These are phyloP conservation scores for Carassius gibelio DNA, from an alignment of 2,113 vertebrate species.

Conservation along the genomic window DNA sequence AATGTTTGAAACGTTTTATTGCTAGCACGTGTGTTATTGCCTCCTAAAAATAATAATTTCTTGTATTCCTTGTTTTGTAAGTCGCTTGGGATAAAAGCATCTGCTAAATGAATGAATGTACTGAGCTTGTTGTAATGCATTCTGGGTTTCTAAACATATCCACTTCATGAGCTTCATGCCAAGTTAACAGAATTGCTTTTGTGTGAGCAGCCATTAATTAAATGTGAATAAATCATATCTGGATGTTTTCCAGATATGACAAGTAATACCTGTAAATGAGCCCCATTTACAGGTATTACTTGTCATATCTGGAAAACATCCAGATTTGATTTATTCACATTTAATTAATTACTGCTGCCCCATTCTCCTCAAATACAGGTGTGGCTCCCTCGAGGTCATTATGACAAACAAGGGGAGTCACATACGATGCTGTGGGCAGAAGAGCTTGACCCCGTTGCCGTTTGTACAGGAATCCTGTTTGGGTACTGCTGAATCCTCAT, in stretches of 20 bases:
- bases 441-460: constrained; percentile 28
- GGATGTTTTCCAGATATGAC: not conserved
- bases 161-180: no score
- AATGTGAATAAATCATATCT: not conserved
- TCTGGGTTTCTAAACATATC: no score
- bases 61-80: no score
- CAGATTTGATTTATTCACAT: not conserved
- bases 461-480: constrained; percentile 43
- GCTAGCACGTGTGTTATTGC: no score
- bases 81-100: no score
- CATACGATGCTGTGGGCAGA: constrained; percentile 13
- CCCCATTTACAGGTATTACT: not conserved
- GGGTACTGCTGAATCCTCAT: constrained; percentile 35
- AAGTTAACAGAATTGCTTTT: not conserved
- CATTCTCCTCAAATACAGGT: constrained; percentile 21
- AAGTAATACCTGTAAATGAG: not conserved
- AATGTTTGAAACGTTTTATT: no score
- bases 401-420: constrained; percentile 46
- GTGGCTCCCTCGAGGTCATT: constrained; percentile 34
- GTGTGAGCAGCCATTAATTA: not conserved
- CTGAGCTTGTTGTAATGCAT: no score
- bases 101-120: no score
- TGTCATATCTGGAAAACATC: not conserved
- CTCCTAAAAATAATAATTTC: no score
- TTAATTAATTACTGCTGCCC: constrained; percentile 4